phyloP scores from a whole-genome alignment of 2,888 invertebrate genomes.

The Andrena bicolor region DNA sequence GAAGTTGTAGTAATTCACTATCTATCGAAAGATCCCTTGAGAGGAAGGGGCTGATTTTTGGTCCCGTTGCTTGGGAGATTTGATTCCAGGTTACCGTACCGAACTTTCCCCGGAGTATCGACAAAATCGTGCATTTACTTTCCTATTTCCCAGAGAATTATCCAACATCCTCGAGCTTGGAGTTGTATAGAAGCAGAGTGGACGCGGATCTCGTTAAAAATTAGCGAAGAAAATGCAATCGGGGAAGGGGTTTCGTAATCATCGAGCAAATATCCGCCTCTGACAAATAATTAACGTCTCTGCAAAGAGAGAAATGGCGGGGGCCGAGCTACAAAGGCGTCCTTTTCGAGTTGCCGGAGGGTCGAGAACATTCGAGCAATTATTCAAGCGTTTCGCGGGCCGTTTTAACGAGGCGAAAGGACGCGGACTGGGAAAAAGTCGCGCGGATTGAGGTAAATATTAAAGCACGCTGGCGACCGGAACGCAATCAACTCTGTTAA shows the following conservation, averaged over 20 bases:
- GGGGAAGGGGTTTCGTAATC: neutral
- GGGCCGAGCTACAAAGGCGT: neutral
- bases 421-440: conserved; percentile 5
- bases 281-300: conserved; percentile 29
- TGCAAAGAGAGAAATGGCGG: conserved; percentile 3
- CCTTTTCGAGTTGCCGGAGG: conserved; percentile 5
- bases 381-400: conserved; percentile 28
- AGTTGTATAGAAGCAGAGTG: no score
- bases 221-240: neutral
- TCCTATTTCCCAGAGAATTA: no score
- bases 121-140: no score
- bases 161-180: no score
- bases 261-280: conserved; percentile 8
- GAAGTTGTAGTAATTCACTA: conserved; percentile 91
- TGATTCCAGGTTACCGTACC: no score
- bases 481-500: conserved; percentile 28
- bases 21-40: conserved; percentile 84
- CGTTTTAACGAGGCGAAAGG: neutral
- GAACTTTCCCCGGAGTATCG: no score
- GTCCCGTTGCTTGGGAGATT: neutral
- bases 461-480: conserved; percentile 12
- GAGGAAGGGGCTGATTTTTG: conserved; percentile 1
- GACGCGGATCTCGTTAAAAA: neutral
- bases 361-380: conserved; percentile 7
- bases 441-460: conserved; percentile 10